Evolutionary conservation across 2,797 vertebrate genomes (phyloP).

Genomic region (Lacerta agilis): DNA sequence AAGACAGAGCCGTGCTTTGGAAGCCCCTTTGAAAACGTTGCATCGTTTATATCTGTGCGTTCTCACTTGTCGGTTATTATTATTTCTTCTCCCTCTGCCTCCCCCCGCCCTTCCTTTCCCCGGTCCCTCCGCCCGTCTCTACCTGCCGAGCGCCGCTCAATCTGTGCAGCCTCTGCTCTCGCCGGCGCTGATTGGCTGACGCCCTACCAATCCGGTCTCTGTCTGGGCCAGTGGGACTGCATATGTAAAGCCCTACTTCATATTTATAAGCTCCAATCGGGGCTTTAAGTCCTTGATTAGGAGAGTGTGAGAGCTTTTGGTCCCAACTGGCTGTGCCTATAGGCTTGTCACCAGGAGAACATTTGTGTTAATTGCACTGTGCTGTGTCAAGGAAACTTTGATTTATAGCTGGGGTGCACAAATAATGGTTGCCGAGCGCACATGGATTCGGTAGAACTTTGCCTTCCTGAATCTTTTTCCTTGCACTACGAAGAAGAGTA

Average conservation of each 20-base stretch:
- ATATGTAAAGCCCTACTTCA: slow-evolving; percentile 95
- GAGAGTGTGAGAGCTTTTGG: slow-evolving; percentile 92
- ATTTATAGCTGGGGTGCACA: slow-evolving; percentile 89
- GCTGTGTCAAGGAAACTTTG: slow-evolving; percentile 92
- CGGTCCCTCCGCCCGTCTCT: slow-evolving; percentile 70
- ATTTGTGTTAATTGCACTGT: slow-evolving; percentile 87
- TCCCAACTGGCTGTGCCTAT: slow-evolving; percentile 92
- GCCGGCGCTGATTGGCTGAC: slow-evolving; percentile 82
- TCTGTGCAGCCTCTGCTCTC: slow-evolving; percentile 79
- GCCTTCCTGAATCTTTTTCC: slow-evolving; percentile 96
- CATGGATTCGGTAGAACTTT: slow-evolving; percentile 99
- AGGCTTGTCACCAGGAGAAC: slow-evolving; percentile 82
- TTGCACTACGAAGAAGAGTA: slow-evolving; percentile 99
- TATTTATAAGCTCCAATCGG: slow-evolving; percentile 97
- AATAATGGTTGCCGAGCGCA: slow-evolving; percentile 92
- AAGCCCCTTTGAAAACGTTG: slow-evolving; percentile 44
- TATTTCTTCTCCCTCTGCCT: slow-evolving; percentile 45
- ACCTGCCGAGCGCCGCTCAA: slow-evolving; percentile 77
- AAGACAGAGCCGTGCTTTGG: slow-evolving; percentile 41
- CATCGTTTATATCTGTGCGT: slow-evolving; percentile 21
- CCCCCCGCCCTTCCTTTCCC: slow-evolving; percentile 46
- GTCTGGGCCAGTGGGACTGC: slow-evolving; percentile 88
- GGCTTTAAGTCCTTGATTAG: slow-evolving; percentile 99
- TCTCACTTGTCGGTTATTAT: slow-evolving; percentile 22
- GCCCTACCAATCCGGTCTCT: slow-evolving; percentile 85